phyloP scores from a whole-genome alignment of 2,888 invertebrate genomes.

The Sinhomidia bicolor region DNA sequence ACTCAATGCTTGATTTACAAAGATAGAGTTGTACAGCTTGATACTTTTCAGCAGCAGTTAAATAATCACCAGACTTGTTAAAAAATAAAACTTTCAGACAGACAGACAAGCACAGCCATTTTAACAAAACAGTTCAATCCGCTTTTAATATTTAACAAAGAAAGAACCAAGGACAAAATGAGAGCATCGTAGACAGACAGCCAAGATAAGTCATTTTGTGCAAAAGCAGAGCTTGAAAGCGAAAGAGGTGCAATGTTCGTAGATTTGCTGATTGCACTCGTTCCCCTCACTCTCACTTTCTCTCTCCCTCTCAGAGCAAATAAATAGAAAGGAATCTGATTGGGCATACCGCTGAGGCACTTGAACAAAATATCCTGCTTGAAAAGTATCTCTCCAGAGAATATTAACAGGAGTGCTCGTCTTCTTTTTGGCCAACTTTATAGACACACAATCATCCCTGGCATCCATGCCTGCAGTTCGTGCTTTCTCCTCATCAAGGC shows the following conservation, averaged over 20 bases:
- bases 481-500: neutral
- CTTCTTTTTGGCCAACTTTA: neutral
- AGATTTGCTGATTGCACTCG: slow-evolving; percentile 17
- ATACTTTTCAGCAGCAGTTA: no score
- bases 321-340: slow-evolving; percentile 7
- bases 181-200: no score
- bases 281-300: no score
- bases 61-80: no score
- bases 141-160: no score
- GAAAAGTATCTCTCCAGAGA: slow-evolving; percentile 3
- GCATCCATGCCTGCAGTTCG: neutral
- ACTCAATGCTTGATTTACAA: no score
- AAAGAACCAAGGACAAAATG: no score
- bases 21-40: no score
- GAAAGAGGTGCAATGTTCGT: neutral
- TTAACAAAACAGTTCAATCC: no score
- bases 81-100: no score
- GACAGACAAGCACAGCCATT: no score
- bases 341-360: neutral
- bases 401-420: neutral
- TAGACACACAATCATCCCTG: neutral
- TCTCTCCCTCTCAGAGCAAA: no score
- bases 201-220: neutral
- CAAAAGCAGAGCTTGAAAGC: neutral
- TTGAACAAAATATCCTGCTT: neutral